These are phyloP conservation scores for Cladorhizidae sp. DNA, from an alignment of 37 sponge, comb jelly and placozoan genomes.

Conservation along the genomic window DNA sequence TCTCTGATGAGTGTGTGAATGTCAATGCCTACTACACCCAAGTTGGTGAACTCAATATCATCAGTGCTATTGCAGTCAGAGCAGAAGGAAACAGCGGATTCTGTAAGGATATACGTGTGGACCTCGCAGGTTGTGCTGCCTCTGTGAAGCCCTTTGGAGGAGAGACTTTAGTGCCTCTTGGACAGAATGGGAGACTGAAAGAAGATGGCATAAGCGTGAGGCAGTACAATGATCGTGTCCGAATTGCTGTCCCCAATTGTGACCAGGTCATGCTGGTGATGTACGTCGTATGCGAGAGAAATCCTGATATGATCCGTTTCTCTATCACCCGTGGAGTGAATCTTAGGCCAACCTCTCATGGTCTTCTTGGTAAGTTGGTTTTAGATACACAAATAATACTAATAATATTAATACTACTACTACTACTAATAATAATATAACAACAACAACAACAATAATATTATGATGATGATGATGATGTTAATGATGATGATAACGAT, in stretches of 20 bases:
- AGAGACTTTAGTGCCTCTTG: neutral
- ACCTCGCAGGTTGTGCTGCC: constrained; percentile 48
- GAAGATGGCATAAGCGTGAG: constrained; percentile 20
- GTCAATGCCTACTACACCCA: constrained; percentile 57
- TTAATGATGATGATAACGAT: too few species aligned
- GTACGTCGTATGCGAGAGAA: constrained; percentile 63
- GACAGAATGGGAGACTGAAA: neutral
- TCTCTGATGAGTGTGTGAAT: constrained; percentile 65
- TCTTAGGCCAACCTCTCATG: constrained; percentile 72
- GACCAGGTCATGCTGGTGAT: constrained; percentile 57
- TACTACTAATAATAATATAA: too few species aligned
- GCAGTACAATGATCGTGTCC: constrained; percentile 22
- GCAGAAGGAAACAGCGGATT: constrained; percentile 28
- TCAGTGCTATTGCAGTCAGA: constrained; percentile 40
- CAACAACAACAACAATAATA: too few species aligned
- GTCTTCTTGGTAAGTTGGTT: constrained; percentile 66
- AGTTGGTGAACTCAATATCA: constrained; percentile 63
- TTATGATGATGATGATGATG: too few species aligned
- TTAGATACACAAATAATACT: neutral
- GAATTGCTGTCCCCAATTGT: constrained; percentile 77
- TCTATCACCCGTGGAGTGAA: constrained; percentile 60
- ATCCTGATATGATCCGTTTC: constrained; percentile 56
- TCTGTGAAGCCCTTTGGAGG: neutral
- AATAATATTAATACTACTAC: too few species aligned
- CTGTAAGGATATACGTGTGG: constrained; percentile 40